phyloP scores from a whole-genome alignment of 2,797 vertebrate genomes.

The Siniperca undulata region DNA sequence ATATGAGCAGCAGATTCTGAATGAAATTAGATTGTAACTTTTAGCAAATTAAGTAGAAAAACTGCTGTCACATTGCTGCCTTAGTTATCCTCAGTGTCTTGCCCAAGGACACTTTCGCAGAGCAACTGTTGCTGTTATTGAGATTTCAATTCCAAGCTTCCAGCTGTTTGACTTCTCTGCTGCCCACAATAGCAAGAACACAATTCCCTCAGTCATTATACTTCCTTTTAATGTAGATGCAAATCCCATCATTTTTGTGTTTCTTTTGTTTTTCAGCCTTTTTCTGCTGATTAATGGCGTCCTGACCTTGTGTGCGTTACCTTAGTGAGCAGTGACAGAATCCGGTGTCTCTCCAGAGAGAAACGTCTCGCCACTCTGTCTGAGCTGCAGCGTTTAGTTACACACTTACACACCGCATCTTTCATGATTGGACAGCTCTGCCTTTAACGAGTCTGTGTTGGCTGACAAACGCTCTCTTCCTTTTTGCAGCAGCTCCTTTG shows the following conservation, averaged over 20 bases:
- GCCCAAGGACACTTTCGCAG: constrained; percentile 13
- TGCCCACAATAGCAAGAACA: not conserved
- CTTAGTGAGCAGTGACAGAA: constrained; percentile 24
- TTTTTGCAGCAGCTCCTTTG: not conserved
- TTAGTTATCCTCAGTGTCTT: not conserved
- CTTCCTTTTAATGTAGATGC: not conserved
- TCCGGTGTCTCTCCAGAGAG: constrained; percentile 10
- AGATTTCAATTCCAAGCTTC: not conserved
- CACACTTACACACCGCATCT: not conserved
- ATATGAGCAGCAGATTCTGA: not conserved
- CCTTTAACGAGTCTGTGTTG: not conserved
- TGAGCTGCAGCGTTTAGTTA: constrained; percentile 1
- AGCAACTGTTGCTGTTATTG: constrained; percentile 21
- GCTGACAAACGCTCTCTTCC: not conserved
- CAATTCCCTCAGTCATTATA: not conserved
- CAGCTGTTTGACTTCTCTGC: constrained; percentile 1
- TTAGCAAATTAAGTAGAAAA: not conserved
- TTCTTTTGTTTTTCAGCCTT: not conserved
- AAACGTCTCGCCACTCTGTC: not conserved
- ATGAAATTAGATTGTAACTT: not conserved
- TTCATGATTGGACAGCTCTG: not conserved
- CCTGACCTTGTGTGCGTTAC: not conserved
- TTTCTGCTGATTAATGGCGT: not conserved
- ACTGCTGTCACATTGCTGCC: not conserved
- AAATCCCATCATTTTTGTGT: no score